Evolutionary conservation across 1,140 invertebrate genomes (phyloP), one percentile per base, ranked within the genome.

Genomic region (Epicauta chinensis): DNA sequence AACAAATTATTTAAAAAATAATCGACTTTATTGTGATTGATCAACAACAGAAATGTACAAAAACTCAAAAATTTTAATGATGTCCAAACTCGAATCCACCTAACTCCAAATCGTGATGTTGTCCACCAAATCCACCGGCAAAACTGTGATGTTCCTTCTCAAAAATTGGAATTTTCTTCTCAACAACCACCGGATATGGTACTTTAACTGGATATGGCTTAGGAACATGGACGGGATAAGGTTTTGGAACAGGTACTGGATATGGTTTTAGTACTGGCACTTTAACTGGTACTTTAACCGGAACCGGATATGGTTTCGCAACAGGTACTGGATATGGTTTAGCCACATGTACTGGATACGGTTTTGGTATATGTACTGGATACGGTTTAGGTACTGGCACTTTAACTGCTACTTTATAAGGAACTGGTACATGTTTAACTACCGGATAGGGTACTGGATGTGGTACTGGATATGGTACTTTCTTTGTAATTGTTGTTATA

Each of bases 291-390:
- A 64, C 62, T 12, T 34, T 34, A 34, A 34, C 32, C 10, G 32
- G 32, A 7, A n/a, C 65, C 3, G 64, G 63, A 2, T 62, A 62
- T 0, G 62, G 62, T 3, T 65, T 61, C 2, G 64, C 62, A 10
- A 60, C 58, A 1, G 59, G 66, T 29, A 67, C 67, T 2, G 59
- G 53, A n/a, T 63, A 63, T 1, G 55, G 53, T 10, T 55, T 65
- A 16, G 62, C 57, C 35, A 61, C 55, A 36, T 56, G 47, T 0
- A 47, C 34, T 17, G 59, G 32, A 34, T 23, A 23, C 4, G 56
- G 79, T 55, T 69, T 75, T 58, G 14, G 77, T 68, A 65, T 73
- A 49, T 71, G 71, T 2, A 79, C 77, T 13, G 71, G 68, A 17
- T 73, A 70, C 12, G 56, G 49, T 61, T 57, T 13, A 58, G 62